A percentile compares a stretch with the other conserved stretches of the same genome.
Evolutionary conservation across 2,888 invertebrate species (phyloP).

Genomic region (Notodromas monacha): DNA sequence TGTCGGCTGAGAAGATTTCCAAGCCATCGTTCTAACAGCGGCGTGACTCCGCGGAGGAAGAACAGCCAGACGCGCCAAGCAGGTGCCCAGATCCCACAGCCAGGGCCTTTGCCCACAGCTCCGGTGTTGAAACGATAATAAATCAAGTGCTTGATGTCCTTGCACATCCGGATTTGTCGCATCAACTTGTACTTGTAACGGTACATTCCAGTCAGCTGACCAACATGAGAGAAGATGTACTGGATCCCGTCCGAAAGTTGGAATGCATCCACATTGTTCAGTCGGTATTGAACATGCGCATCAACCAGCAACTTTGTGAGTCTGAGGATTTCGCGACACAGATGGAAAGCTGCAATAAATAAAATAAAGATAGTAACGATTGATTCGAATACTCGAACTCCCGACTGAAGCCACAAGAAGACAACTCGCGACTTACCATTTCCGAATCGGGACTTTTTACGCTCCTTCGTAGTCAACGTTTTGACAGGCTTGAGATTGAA

Average conservation of each 20-base stretch:
- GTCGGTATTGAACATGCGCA: slow-evolving; percentile 90
- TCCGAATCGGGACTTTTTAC: slow-evolving; percentile 89
- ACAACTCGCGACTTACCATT: slow-evolving; percentile 47
- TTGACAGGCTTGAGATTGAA: slow-evolving; percentile 99
- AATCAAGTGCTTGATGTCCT: slow-evolving; percentile 92
- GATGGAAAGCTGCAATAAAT: slow-evolving; percentile 40
- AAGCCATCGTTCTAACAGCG: slow-evolving; percentile 88
- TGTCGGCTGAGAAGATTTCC: slow-evolving; percentile 90
- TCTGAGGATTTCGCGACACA: slow-evolving; percentile 93
- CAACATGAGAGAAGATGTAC: slow-evolving; percentile 96
- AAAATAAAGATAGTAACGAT: too few species aligned
- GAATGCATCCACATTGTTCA: slow-evolving; percentile 98
- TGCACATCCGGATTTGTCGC: slow-evolving; percentile 98
- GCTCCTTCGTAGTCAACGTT: slow-evolving; percentile 91
- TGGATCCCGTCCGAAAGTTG: slow-evolving; percentile 90
- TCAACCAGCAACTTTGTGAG: slow-evolving; percentile 92
- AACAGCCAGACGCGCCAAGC: slow-evolving; percentile 99
- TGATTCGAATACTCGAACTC: too few species aligned
- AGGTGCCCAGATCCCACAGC: slow-evolving; percentile 93
- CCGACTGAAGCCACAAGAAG: too few species aligned
- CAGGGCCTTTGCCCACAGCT: slow-evolving; percentile 90
- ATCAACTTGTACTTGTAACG: slow-evolving; percentile 92
- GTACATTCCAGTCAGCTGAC: slow-evolving; percentile 98
- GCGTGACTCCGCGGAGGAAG: slow-evolving; percentile 96
- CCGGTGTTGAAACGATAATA: slow-evolving; percentile 97